phyloP scores from a whole-genome alignment of 2,113 vertebrate species.

The Poecile atricapillus region DNA sequence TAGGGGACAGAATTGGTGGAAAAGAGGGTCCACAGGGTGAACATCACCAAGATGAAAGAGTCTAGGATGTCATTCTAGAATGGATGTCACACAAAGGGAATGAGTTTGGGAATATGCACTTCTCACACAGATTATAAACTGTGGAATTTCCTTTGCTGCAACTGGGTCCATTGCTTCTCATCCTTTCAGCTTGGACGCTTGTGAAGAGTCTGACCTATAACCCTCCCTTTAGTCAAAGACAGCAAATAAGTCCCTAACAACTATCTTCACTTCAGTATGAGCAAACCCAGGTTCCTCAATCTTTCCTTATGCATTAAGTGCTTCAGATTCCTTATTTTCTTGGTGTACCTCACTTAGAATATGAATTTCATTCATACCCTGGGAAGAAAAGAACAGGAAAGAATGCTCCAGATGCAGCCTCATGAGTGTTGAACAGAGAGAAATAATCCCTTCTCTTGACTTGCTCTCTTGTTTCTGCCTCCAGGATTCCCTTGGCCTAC shows the following conservation, averaged over 20 bases:
- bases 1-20: background rate
- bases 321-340: background rate
- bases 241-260: background rate
- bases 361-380: background rate
- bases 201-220: background rate
- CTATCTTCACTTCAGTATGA: background rate
- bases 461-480: background rate
- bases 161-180: background rate
- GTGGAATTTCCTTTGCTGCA: background rate
- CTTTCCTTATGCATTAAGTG: background rate
- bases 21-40: background rate
- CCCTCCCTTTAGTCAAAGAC: background rate
- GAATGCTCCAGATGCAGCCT: background rate
- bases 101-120: background rate
- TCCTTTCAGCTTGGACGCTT: background rate
- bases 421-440: background rate
- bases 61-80: background rate
- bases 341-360: background rate
- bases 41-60: background rate
- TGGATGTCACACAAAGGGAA: background rate
- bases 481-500: background rate
- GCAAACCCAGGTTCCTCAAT: background rate
- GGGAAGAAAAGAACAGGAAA: background rate
- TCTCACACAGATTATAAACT: background rate
- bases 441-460: background rate